Evolutionary conservation across 1,140 invertebrate species (phyloP), one percentile per base, ranked within the genome.

Genomic region (Colletes latitarsis): DNA sequence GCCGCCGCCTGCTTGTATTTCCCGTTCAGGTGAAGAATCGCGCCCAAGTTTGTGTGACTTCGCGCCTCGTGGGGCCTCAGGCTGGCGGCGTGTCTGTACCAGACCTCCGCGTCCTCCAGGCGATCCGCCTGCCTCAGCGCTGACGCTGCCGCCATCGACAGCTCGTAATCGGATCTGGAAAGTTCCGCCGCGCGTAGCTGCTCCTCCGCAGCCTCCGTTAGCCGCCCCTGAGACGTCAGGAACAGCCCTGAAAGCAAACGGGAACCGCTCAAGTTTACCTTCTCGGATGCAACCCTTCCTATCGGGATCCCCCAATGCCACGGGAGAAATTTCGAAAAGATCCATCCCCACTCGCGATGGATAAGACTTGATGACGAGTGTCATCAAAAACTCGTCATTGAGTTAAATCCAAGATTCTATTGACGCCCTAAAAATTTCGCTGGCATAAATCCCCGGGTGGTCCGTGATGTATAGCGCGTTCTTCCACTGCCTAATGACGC

Each of bases 41-140:
- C 98, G 19, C 98, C 98, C 52, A 99, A 93, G 92, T 99, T 99
- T 88, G 98, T 98, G 92, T 98, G 97, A 72, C 97, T 97, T 75
- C 97, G 95, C 0, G 98, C 96, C 88, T 98, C 97, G 96, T 97
- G 94, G 39, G 96, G 96, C 91, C 95, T 95, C 6, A 97, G 91
- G n/a, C 91, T 90, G 3, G 95, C 95, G 10, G 96, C 96, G 90
- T 95, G 95, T 70, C 96, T 94, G 93, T 99, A 99, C 95, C 96
- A 97, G 55, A 95, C 92, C 90, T 99, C 98, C 0, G 98, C 97
- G 76, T 96, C 96, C 14, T 94, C 93, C 83, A 96, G 96, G 49
- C 96, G 94, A 39, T 96, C 95, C 14, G 96, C 95, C 88, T 98
- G 96, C 71, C 98, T 94, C 82, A 98, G 94, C 0, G 97, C 96